Percentiles rank a stretch among this genome's conserved stretches.
Evolutionary conservation across 2,113 vertebrate species (phyloP).

Genomic region (Centropus unirufus): DNA sequence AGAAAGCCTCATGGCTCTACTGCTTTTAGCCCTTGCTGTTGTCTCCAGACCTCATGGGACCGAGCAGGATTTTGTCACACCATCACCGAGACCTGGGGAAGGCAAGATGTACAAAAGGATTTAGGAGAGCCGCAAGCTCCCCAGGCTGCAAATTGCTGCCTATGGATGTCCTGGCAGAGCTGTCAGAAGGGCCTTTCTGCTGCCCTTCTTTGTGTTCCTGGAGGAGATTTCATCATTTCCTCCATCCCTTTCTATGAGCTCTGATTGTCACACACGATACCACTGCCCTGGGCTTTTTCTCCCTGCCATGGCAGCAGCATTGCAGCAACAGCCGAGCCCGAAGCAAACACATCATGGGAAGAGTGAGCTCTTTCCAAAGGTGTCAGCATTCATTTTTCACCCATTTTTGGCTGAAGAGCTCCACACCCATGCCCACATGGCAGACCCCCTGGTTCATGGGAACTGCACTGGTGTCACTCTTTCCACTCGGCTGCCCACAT

Average conservation of each 20-base stretch:
- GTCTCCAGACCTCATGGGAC: not conserved
- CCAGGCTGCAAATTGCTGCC: not conserved
- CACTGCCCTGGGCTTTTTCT: not conserved
- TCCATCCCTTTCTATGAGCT: not conserved
- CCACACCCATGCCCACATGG: not conserved
- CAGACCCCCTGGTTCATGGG: not conserved
- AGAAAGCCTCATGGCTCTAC: not conserved
- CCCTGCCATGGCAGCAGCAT: not conserved
- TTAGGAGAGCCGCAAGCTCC: not conserved
- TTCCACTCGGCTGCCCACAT: constrained; percentile 11
- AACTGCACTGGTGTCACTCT: not conserved
- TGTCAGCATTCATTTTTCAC: not conserved
- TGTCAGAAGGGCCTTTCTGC: not conserved
- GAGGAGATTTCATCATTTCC: not conserved
- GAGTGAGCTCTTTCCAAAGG: not conserved
- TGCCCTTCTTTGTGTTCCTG: not conserved
- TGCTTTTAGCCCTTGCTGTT: not conserved
- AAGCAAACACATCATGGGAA: not conserved
- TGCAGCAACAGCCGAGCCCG: not conserved
- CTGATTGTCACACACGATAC: not conserved
- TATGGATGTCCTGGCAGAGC: not conserved
- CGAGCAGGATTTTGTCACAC: not conserved
- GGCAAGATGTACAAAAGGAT: not conserved
- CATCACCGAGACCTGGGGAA: not conserved
- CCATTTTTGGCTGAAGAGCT: not conserved